A percentile compares a stretch with the other conserved stretches of the same genome.
Conservation (phyloP, 2,797 vertebrate genomes). For the Spheniscus humboldti region DNA sequence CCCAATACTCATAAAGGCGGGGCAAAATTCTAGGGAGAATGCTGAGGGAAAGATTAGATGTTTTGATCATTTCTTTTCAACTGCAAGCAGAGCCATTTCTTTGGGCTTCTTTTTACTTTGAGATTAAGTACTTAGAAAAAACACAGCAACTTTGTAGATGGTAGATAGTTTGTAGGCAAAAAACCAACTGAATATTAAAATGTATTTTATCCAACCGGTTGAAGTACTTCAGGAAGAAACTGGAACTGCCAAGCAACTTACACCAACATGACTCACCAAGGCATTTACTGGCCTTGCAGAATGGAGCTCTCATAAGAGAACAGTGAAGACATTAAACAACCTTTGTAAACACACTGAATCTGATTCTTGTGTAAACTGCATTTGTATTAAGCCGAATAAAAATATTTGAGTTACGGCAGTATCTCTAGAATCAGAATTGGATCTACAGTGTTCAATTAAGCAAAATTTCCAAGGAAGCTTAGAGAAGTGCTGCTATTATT, state of each 20-base stretch:
- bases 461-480: background rate
- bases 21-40: background rate
- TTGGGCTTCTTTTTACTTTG: background rate
- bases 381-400: background rate
- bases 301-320: accelerated
- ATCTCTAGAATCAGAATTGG: background rate
- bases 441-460: background rate
- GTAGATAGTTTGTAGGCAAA: background rate
- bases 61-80: background rate
- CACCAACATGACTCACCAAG: accelerated
- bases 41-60: background rate
- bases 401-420: background rate
- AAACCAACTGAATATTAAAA: background rate
- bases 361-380: background rate
- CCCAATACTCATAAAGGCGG: background rate
- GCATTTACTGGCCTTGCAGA: background rate
- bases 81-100: background rate
- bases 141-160: no score
- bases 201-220: background rate
- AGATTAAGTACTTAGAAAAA: background rate
- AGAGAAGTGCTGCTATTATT: background rate
- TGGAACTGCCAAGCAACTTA: background rate
- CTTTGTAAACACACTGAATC: background rate
- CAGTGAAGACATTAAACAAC: accelerated
- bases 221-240: background rate